Evolutionary conservation across 2,797 vertebrate species (phyloP).

Genomic region (Synanceia verrucosa): DNA sequence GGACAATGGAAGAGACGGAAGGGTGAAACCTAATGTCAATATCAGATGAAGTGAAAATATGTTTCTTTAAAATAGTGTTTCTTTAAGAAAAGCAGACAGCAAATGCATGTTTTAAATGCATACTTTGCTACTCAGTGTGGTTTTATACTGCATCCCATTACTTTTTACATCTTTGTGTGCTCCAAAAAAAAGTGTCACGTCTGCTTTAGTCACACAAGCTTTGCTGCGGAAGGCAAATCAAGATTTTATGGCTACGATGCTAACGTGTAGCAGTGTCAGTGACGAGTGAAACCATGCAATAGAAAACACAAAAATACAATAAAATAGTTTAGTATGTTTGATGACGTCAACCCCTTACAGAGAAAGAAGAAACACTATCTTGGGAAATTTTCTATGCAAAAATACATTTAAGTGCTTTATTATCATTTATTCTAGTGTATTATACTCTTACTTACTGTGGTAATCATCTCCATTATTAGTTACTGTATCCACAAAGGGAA

Average conservation of each 20-base stretch:
- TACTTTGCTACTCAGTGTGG: background rate
- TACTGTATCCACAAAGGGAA: background rate
- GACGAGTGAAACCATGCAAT: background rate
- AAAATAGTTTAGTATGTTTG: background rate
- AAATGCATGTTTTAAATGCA: background rate
- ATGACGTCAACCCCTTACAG: background rate
- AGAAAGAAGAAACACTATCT: background rate
- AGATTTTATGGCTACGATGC: background rate
- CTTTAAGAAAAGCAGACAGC: background rate
- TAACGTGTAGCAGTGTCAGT: background rate
- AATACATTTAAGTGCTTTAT: no score
- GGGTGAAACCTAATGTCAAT: constrained; percentile 72
- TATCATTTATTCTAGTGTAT: background rate
- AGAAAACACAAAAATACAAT: background rate
- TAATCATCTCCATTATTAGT: background rate
- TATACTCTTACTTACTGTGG: background rate
- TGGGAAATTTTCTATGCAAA: background rate
- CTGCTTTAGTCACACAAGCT: background rate
- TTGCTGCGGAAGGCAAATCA: constrained; percentile 18
- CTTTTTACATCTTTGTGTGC: background rate
- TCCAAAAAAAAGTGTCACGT: constrained; percentile 6
- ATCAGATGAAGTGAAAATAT: constrained; percentile 13
- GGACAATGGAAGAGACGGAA: constrained; percentile 80
- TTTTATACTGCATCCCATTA: background rate
- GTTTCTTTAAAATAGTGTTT: constrained; percentile 9